Evolutionary conservation across 2,888 invertebrate genomes (phyloP).

Genomic region (Drosophila borealis): DNA sequence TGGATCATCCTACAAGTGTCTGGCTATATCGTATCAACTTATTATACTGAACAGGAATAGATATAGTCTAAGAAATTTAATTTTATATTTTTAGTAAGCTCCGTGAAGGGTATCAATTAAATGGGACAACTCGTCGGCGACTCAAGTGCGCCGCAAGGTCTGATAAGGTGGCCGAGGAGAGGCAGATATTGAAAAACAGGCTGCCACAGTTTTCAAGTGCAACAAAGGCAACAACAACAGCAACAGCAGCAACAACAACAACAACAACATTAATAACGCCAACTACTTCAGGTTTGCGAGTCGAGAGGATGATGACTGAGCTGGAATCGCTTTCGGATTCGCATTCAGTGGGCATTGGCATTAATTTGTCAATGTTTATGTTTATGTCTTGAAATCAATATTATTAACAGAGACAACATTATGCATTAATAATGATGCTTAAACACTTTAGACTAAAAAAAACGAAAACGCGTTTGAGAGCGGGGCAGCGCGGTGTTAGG

Average conservation of each 20-base stretch:
- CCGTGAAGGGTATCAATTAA: constrained; percentile 15
- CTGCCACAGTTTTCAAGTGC: constrained; percentile 59
- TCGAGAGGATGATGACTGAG: constrained; percentile 58
- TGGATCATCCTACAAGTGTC: too few species aligned
- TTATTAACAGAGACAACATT: constrained; percentile 54
- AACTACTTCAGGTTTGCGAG: constrained; percentile 51
- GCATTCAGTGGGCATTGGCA: constrained; percentile 43
- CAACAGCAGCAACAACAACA: not conserved
- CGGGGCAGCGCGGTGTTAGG: not conserved
- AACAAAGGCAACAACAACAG: constrained; percentile 36
- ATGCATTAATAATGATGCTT: constrained; percentile 69
- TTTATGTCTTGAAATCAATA: constrained; percentile 69
- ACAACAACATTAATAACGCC: constrained; percentile 17
- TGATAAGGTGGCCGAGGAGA: constrained; percentile 56
- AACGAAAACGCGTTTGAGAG: constrained; percentile 19
- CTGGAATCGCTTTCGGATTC: constrained; percentile 25
- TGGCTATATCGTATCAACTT: too few species aligned
- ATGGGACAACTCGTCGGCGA: constrained; percentile 35
- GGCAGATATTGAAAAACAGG: constrained; percentile 32
- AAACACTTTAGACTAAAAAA: constrained; percentile 38
- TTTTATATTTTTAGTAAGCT: too few species aligned
- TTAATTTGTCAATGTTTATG: constrained; percentile 78
- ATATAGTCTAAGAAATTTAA: too few species aligned
- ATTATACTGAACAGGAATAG: too few species aligned
- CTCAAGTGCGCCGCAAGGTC: constrained; percentile 66